Conservation (phyloP, 2,113 vertebrate genomes). For the Oxyruncus cristatus region DNA sequence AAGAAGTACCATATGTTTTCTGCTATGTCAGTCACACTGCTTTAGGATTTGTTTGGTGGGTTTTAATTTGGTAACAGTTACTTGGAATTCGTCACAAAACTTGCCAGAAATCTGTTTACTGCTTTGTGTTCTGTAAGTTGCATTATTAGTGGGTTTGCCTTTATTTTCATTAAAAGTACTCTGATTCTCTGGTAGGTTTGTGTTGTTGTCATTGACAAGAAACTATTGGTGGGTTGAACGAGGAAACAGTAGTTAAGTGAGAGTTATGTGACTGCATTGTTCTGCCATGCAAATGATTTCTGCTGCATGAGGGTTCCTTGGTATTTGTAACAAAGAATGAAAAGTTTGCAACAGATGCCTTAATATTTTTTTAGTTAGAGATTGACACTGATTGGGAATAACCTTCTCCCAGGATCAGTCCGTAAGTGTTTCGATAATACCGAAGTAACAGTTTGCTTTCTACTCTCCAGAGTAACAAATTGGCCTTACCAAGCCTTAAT, state of each 20-base stretch:
- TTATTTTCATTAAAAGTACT: neutral
- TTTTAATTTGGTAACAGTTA: neutral
- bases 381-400: neutral
- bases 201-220: neutral
- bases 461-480: neutral
- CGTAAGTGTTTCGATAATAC: neutral
- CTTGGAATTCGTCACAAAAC: neutral
- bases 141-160: neutral
- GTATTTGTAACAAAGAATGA: neutral
- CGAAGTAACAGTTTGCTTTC: neutral
- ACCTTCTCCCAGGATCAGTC: neutral
- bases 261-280: neutral
- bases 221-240: neutral
- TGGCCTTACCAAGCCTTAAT: neutral
- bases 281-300: neutral
- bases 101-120: neutral
- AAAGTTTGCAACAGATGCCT: neutral
- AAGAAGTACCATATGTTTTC: neutral
- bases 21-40: neutral
- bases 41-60: neutral
- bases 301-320: neutral
- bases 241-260: slow-evolving; percentile 9
- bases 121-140: neutral
- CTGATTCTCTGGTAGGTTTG: neutral
- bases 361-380: neutral